Base-by-base conservation (phyloP, 2,113 vertebrate species). In the Gobius niger region DNA sequence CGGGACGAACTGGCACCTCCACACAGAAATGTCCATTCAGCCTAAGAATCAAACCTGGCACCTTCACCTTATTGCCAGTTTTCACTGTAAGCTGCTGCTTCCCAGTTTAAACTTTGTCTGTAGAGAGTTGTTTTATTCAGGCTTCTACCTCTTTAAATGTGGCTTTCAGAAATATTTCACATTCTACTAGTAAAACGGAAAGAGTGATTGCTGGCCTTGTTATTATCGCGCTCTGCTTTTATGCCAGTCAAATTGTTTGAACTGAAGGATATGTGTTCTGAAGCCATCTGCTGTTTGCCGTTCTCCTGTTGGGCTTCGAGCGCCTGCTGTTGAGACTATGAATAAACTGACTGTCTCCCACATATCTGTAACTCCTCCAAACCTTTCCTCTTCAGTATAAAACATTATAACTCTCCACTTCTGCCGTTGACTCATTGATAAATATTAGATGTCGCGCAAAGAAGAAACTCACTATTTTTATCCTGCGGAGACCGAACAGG, bases 381-480 rank as follows among this genome's bases (percentile, higher is more conserved):
- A 24, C 75, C 60, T 72, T 69, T 42, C 46, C 60, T 67, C 62
- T 60, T 62, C 62, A 34, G 19, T n/a, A 24, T 46, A 66, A 49
- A 66, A 47, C n/a, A 10, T 71, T 67, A 73, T 76, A 78, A 81
- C 84, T 76, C 78, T 57, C 63, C 64, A 65, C 65, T 69, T 65
- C 70, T 69, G 62, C 66, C 42, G 67, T 60, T 42, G 42, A 59
- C 64, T 80, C 66, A 82, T 86, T 81, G 76, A 81, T 88, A 80
- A 80, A 87, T 89, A 78, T 87, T 87, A 65, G 73, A 86, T 89
- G 72, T 44, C 34, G 66, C 85, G 80, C 75, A 3, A 87, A 81
- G 75, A 66, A 65, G 7, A 73, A 34, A 74, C 15, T 13, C 59
- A 15, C 44, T 0, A 90, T 90, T 89, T 90, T 88, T 90, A 88